Evolutionary conservation across 2,797 vertebrate species (phyloP).

Genomic region (Eospalax fontanierii): DNA sequence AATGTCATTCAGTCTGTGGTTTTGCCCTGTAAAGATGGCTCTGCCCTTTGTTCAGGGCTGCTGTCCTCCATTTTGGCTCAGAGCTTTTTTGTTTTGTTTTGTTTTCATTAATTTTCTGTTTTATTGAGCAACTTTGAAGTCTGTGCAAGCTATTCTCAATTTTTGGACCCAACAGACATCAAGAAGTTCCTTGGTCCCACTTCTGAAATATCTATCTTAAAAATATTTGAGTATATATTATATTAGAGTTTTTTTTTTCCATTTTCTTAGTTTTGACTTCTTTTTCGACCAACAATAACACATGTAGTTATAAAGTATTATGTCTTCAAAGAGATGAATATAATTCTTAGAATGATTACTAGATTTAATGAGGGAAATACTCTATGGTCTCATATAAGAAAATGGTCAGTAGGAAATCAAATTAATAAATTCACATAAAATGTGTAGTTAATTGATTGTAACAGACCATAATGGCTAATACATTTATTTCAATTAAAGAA

Average conservation of each 20-base stretch:
- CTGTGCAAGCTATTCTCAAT: too few relatives aligned
- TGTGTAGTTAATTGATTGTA: not conserved
- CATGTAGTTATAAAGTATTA: not conserved
- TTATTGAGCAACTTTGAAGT: too few relatives aligned
- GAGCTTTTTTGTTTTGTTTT: too few relatives aligned
- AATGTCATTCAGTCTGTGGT: too few relatives aligned
- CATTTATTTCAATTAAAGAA: not conserved
- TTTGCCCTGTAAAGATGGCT: too few relatives aligned
- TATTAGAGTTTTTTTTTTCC: not conserved
- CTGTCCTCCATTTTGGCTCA: too few relatives aligned
- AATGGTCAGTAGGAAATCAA: constrained; percentile 11
- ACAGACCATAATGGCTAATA: not conserved
- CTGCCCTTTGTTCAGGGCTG: too few relatives aligned
- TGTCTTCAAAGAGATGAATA: not conserved
- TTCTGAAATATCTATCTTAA: not conserved
- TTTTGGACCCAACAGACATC: too few relatives aligned
- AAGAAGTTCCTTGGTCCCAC: not conserved
- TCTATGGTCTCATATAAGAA: not conserved
- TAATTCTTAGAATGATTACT: not conserved
- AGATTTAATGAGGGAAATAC: not conserved
- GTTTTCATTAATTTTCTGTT: too few relatives aligned
- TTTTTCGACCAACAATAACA: not conserved
- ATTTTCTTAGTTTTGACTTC: not conserved
- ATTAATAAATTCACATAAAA: not conserved
- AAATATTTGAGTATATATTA: not conserved